A percentile compares a stretch with the other conserved stretches of the same genome.
Conservation (phyloP, 2,797 vertebrate species). For the Carduelis carduelis region DNA sequence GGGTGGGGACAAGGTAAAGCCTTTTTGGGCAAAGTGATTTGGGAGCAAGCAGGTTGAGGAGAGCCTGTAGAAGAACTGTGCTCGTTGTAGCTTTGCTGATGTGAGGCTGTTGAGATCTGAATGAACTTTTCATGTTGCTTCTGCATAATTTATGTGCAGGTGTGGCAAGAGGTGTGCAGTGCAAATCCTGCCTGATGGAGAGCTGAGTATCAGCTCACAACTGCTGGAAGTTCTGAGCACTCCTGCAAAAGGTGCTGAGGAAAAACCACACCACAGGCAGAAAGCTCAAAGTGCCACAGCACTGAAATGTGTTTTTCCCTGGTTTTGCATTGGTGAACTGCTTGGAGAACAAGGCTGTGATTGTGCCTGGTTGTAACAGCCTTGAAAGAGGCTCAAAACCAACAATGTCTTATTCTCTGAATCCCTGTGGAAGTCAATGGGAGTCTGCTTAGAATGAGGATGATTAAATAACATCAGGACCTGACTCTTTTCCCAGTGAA, state of each 20-base stretch:
- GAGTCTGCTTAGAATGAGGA: not conserved
- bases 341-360: not conserved
- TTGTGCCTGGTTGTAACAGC: not conserved
- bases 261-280: not conserved
- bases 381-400: not conserved
- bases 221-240: not conserved
- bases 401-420: not conserved
- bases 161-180: not conserved
- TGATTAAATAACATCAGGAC: not conserved
- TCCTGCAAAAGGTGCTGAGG: not conserved
- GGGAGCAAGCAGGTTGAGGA: not conserved
- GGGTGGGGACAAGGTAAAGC: not conserved
- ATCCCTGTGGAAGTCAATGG: not conserved
- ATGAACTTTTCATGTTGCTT: not conserved
- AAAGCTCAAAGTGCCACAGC: fast-evolving
- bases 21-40: not conserved
- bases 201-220: not conserved
- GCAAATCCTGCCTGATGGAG: not conserved
- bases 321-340: not conserved
- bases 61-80: not conserved
- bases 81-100: not conserved
- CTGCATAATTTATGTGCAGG: not conserved
- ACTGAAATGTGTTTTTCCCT: not conserved
- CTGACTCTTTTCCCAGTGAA: not conserved
- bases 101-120: not conserved